Evolutionary conservation across 2,797 vertebrate species (phyloP).

Genomic region (Spinibarbus caldwelli): DNA sequence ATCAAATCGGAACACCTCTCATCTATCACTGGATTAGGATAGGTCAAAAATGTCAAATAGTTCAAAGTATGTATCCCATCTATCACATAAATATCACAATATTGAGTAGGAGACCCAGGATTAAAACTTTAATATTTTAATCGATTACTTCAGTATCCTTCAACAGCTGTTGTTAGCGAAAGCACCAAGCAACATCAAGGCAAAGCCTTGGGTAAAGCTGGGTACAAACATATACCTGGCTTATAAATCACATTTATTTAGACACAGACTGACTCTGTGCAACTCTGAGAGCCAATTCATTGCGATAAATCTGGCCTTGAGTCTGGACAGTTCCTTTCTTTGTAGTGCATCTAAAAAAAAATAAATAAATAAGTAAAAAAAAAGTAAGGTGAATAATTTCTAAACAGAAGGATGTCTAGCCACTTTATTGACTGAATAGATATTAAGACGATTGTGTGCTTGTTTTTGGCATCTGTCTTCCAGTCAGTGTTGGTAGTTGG

Average conservation of each 20-base stretch:
- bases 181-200: background rate
- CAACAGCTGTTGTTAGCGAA: background rate
- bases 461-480: constrained; percentile 19
- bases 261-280: background rate
- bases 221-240: too few species aligned
- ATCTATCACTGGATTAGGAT: background rate
- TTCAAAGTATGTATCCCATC: background rate
- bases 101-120: background rate
- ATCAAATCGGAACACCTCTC: background rate
- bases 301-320: background rate
- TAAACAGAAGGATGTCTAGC: constrained; percentile 16
- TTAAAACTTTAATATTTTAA: background rate
- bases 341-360: background rate
- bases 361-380: too few species aligned
- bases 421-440: constrained; percentile 10
- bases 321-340: background rate
- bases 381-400: background rate
- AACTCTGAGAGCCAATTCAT: background rate
- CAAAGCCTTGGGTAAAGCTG: background rate
- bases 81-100: background rate
- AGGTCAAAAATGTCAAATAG: background rate
- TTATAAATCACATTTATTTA: background rate
- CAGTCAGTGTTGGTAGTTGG: background rate
- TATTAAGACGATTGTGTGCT: constrained; percentile 8
- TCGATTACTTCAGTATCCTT: background rate